Base-by-base conservation (phyloP, 2,113 vertebrate genomes). In the Ariopsis seemanni region DNA sequence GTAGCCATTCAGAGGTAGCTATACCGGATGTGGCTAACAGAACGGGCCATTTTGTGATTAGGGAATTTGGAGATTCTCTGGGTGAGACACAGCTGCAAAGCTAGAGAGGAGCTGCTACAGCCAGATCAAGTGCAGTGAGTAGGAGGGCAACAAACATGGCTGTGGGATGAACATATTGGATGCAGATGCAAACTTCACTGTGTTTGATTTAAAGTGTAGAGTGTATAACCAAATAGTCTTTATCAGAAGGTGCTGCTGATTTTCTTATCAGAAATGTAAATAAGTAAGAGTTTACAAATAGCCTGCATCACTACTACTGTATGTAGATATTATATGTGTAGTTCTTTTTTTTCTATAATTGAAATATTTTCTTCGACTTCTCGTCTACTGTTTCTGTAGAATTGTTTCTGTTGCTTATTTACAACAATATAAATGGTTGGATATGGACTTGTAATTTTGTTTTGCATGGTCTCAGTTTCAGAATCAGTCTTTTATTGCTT, bases 31-130 rank as follows among this genome's bases (percentile, higher is more conserved):
- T 74, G 82, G 55, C 63, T 53, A 71, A 86, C 27, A 71, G 75
- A 81, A 80, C 17, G 18, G 55, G 55, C 85, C 1, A 30, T 69
- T 55, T 72, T 87, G 84, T 55, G 84, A 80, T 75, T 74, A 55
- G 22, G 50, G 62, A 88, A 84, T 62, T 63, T 86, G 58, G 30
- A 83, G 86, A 67, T 74, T 83, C 63, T 72, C 77, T 83, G 79
- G 71, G 78, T 74, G 52, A 88, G 74, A 82, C 83, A 88, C 89
- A 88, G 86, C 85, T 90, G 89, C 65, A 75, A n/a, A 69, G 71
- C 57, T 11, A 67, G 75, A 74, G 67, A 86, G 48, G 77, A 84
- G n/a, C 69, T 74, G 81, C 82, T 88, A 52, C 30, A 74, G 86
- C 14, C 62, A 83, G 75, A 67, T 60, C 27, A 50, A 50, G 53